phyloP scores from a whole-genome alignment of 2,797 vertebrate species.

The Enteromius anoplus region DNA sequence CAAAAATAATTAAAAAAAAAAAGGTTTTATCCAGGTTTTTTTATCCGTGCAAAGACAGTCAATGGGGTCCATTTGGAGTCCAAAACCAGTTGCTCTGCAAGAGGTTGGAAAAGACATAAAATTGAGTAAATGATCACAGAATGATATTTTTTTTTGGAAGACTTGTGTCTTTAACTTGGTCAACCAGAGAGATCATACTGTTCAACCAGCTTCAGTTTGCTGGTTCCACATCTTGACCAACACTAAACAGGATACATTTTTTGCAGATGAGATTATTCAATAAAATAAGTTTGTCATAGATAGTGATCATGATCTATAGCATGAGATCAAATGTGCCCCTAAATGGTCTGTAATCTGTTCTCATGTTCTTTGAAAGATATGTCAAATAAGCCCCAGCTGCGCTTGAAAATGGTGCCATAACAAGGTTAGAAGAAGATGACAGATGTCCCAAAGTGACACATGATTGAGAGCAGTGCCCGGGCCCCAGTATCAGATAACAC shows the following conservation, averaged over 20 bases:
- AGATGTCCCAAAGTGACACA: conserved; percentile 50
- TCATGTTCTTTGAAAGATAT: conserved; percentile 35
- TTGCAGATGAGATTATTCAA: neutral
- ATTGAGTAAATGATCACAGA: neutral
- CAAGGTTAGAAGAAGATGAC: conserved; percentile 49
- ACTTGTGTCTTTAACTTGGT: neutral
- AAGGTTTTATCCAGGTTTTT: too few relatives aligned
- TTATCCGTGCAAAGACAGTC: neutral
- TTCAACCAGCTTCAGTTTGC: neutral
- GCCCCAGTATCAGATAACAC: conserved; percentile 27
- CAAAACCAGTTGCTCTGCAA: neutral
- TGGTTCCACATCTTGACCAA: neutral
- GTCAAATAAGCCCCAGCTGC: conserved; percentile 43
- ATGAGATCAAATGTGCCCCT: conserved; percentile 34
- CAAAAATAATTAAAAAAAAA: neutral
- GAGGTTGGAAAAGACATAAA: neutral
- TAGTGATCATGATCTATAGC: conserved; percentile 32
- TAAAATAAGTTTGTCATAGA: conserved; percentile 35
- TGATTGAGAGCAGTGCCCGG: conserved; percentile 38
- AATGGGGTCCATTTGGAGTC: neutral
- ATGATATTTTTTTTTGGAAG: neutral
- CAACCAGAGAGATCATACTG: neutral
- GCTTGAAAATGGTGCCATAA: conserved; percentile 48
- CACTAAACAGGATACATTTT: neutral
- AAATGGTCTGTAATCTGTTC: conserved; percentile 44